A percentile compares a stretch with the other conserved stretches of the same genome.
Evolutionary conservation across 1,140 invertebrate genomes (phyloP).

Genomic region (Lamellibrachia luymesi): DNA sequence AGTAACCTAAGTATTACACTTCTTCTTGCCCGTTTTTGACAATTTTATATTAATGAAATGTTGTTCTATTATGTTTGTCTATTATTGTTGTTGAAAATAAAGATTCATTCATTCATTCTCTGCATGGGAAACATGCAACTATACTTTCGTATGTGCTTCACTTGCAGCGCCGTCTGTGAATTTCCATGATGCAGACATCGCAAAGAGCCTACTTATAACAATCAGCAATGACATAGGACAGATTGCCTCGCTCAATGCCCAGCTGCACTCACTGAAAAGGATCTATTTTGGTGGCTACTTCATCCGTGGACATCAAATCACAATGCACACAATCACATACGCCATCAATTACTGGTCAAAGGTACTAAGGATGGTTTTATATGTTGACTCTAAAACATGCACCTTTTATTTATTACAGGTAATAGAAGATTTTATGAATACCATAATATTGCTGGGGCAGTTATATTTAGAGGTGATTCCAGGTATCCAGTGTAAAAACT

Average conservation of each 20-base stretch:
- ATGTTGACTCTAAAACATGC: background rate
- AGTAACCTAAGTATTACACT: too few relatives aligned
- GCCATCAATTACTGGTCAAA: slow-evolving; percentile 77
- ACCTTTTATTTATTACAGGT: too few relatives aligned
- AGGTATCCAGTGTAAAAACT: too few relatives aligned
- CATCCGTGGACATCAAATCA: slow-evolving; percentile 72
- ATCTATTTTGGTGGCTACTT: slow-evolving; percentile 80
- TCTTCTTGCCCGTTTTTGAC: too few relatives aligned
- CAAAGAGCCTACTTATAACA: slow-evolving; percentile 70
- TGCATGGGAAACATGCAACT: background rate
- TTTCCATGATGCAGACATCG: slow-evolving; percentile 63
- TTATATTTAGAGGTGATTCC: too few relatives aligned
- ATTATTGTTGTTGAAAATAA: too few relatives aligned
- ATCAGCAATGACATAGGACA: slow-evolving; percentile 80
- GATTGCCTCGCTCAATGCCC: slow-evolving; percentile 71
- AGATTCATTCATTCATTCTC: background rate
- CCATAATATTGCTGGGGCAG: too few relatives aligned
- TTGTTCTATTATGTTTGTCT: too few relatives aligned
- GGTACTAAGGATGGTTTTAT: slow-evolving; percentile 41
- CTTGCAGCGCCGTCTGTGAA: background rate
- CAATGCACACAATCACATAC: slow-evolving; percentile 74
- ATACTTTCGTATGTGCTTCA: background rate
- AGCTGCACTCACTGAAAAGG: slow-evolving; percentile 59
- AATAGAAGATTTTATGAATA: too few relatives aligned
- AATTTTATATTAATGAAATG: too few relatives aligned